Conservation (phyloP, 1,140 invertebrate species). For the Thalassaphorura encarpata region DNA sequence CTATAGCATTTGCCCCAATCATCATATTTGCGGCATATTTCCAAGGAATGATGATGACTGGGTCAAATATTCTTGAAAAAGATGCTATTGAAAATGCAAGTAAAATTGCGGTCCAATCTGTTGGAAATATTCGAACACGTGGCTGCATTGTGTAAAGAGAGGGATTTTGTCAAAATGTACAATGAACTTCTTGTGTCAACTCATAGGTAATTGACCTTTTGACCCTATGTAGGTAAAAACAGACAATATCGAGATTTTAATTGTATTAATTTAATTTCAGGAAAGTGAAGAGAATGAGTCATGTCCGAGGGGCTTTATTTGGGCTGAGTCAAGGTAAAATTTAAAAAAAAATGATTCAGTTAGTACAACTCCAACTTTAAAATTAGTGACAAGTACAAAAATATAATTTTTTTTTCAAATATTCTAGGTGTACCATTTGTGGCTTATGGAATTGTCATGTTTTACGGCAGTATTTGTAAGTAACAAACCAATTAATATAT, state of each 20-base stretch:
- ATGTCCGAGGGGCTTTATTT: conserved; percentile 60
- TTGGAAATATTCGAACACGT: conserved; percentile 47
- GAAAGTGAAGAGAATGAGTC: conserved; percentile 41
- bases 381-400: too few relatives aligned
- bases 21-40: conserved; percentile 63
- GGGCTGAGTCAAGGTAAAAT: conserved; percentile 67
- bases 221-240: too few relatives aligned
- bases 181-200: conserved; percentile 26
- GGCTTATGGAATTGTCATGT: conserved; percentile 66
- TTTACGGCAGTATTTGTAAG: conserved; percentile 58
- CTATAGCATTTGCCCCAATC: conserved; percentile 60
- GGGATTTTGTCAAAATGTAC: conserved; percentile 38
- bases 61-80: conserved; percentile 50
- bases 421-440: conserved; percentile 65
- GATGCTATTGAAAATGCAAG: conserved; percentile 52
- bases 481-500: too few relatives aligned
- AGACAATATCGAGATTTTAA: too few relatives aligned
- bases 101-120: conserved; percentile 43
- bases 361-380: too few relatives aligned
- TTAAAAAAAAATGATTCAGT: too few relatives aligned
- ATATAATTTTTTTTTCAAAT: too few relatives aligned
- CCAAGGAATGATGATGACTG: conserved; percentile 56
- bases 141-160: conserved; percentile 41
- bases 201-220: conserved; percentile 25
- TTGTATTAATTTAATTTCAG: too few relatives aligned